Base-by-base conservation (phyloP, 1,140 invertebrate genomes). In the Drosophila trapezifrons region DNA sequence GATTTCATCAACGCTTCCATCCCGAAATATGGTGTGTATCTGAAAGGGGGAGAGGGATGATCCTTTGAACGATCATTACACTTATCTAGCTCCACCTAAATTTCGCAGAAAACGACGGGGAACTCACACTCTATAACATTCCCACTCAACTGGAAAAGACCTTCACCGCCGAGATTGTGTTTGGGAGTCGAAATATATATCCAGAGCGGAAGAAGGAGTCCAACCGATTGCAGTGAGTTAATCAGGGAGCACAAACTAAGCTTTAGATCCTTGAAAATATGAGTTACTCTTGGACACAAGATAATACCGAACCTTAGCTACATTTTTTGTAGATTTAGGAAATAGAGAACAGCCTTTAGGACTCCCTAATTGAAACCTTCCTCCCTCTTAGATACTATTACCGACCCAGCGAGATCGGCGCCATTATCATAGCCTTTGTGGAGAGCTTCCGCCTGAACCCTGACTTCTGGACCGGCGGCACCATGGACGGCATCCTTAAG, bases 401-500 rank as follows among this genome's bases (percentile, higher is more conserved):
- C 29, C 76, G 91, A 12, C 89, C 90, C 6, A 69, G 71, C 38
- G 91, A 91, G 40, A 69, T 91, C 1, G 91, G 89, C 1, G 73
- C 72, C 29, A 59, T 91, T 29, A 91, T 79, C 20, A n/a, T 90
- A 7, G 91, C 91, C 38, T 91, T 81, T 27, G 82, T 91, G 17
- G 91, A 90, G 45, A 91, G 77, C 17, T 91, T 91, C 58, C 78
- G 78, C 2, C 49, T 91, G 42, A 91, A 90, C 71, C 89, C 90
- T 0, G 91, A 91, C 54, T 91, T 90, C 72, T 92, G 91, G 91
- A 90, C 78, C 1, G 76, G 73, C 0, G 64, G 42, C n/a, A 92
- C 86, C 2, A 78, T 92, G 76, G 85, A 92, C 47, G 43, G 51
- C 6, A 92, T 92, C 22, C 54, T 92, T 0, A 81, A 87, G 22